A percentile compares a stretch with the other conserved stretches of the same genome.
These are phyloP conservation scores for Astur gentilis DNA, from an alignment of 2,113 vertebrate genomes.

Conservation along the genomic window DNA sequence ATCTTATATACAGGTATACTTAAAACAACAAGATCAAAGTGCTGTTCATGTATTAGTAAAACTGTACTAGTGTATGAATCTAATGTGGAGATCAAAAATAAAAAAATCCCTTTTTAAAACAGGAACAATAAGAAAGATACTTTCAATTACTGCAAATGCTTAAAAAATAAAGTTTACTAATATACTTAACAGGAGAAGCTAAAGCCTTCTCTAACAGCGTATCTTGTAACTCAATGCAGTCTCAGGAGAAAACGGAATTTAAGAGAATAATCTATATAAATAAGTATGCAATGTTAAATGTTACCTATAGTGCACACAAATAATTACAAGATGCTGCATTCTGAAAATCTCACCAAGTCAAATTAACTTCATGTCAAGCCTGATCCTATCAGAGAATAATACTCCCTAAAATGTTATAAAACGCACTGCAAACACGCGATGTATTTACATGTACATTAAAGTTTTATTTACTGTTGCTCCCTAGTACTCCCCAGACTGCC, in stretches of 20 bases:
- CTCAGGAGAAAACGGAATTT: background rate
- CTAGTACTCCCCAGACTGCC: background rate
- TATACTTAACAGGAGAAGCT: background rate
- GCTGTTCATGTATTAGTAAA: background rate
- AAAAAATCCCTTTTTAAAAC: background rate
- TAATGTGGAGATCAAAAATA: background rate
- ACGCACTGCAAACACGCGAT: background rate
- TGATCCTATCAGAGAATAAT: background rate
- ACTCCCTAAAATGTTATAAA: background rate
- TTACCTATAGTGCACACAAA: background rate
- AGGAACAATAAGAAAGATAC: background rate
- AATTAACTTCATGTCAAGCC: background rate
- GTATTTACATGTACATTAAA: background rate
- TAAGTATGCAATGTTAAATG: background rate
- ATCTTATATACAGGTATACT: background rate
- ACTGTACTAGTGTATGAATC: background rate
- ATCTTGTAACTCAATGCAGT: background rate
- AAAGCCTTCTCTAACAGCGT: background rate
- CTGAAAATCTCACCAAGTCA: background rate
- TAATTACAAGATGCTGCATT: background rate
- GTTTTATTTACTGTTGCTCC: background rate
- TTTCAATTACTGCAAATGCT: background rate
- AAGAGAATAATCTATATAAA: background rate
- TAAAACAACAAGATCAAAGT: background rate
- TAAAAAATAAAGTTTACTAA: background rate